phyloP scores from a whole-genome alignment of 2,888 invertebrate genomes.

The Ornithoptera priamus region DNA sequence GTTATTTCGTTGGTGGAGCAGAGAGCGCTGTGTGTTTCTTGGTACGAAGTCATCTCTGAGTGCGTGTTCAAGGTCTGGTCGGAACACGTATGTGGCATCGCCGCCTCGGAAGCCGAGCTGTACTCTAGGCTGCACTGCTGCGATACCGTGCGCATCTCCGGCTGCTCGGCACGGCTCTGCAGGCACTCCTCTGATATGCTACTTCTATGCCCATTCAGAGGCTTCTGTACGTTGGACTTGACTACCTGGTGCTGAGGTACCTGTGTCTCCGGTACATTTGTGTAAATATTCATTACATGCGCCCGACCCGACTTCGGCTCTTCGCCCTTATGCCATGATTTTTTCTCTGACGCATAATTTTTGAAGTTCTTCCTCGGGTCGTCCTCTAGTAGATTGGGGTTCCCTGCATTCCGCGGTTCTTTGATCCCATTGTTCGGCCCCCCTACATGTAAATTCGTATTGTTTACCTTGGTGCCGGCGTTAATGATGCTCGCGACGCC shows the following conservation, averaged over 20 bases:
- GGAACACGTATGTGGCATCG: slow-evolving; percentile 75
- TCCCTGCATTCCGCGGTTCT: slow-evolving; percentile 77
- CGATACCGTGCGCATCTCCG: slow-evolving; percentile 83
- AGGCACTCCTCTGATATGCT: slow-evolving; percentile 73
- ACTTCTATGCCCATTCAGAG: slow-evolving; percentile 58
- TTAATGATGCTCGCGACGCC: slow-evolving; percentile 82
- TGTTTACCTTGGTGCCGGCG: slow-evolving; percentile 88
- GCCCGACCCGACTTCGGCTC: slow-evolving; percentile 59
- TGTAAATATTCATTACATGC: slow-evolving; percentile 81
- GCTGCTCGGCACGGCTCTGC: slow-evolving; percentile 67
- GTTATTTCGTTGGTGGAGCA: slow-evolving; percentile 76
- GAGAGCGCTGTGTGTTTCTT: slow-evolving; percentile 73
- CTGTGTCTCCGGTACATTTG: slow-evolving; percentile 82
- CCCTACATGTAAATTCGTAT: slow-evolving; percentile 89
- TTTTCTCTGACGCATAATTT: slow-evolving; percentile 62
- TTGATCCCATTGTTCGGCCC: slow-evolving; percentile 76
- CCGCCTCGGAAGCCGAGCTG: slow-evolving; percentile 81
- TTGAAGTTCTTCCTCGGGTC: slow-evolving; percentile 81
- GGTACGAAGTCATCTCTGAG: slow-evolving; percentile 71
- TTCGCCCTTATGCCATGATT: slow-evolving; percentile 64
- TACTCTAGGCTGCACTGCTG: slow-evolving; percentile 86
- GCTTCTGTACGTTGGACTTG: slow-evolving; percentile 59
- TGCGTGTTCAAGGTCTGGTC: slow-evolving; percentile 75
- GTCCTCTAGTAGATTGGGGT: slow-evolving; percentile 84
- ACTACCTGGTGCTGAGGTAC: slow-evolving; percentile 81